phyloP scores from a whole-genome alignment of 92 coral and sea anemone species.

The Phenganax marumi region DNA sequence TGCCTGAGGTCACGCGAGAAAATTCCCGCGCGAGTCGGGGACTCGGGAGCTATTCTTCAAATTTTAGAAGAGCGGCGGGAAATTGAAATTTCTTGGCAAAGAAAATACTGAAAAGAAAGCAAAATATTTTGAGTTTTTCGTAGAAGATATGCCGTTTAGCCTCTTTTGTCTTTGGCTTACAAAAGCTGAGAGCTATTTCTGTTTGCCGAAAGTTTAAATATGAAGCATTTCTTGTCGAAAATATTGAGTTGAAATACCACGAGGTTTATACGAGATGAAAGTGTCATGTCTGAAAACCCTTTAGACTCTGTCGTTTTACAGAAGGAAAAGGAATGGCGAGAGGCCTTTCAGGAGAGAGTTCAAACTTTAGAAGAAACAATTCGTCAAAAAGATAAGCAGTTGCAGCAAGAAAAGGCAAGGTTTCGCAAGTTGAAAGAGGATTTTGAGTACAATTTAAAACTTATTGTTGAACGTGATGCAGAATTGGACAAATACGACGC shows the following conservation, averaged over 20 bases:
- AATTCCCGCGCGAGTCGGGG: no score
- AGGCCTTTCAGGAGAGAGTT: conserved; percentile 73
- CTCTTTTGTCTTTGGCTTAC: background rate
- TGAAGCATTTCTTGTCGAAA: background rate
- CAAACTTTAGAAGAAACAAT: conserved; percentile 68
- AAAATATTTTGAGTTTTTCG: no score
- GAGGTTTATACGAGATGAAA: background rate
- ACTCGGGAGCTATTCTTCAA: no score
- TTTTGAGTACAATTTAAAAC: conserved; percentile 84
- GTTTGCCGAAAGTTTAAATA: no score
- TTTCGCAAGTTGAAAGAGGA: conserved; percentile 89
- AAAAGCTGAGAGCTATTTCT: no score
- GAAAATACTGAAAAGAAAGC: no score
- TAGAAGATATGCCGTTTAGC: background rate
- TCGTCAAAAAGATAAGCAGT: conserved; percentile 66
- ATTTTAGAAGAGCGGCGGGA: no score
- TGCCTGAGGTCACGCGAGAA: no score
- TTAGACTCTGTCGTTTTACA: conserved; percentile 74
- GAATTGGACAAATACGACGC: conserved; percentile 81
- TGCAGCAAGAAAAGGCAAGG: conserved; percentile 72
- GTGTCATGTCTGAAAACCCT: conserved; percentile 14
- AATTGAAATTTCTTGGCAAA: no score
- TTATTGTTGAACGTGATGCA: conserved; percentile 77
- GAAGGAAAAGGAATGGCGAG: conserved; percentile 95
- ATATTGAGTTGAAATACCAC: background rate